These are phyloP conservation scores for Tylochromis polylepis DNA, from an alignment of 2,113 vertebrate species.

Conservation along the genomic window DNA sequence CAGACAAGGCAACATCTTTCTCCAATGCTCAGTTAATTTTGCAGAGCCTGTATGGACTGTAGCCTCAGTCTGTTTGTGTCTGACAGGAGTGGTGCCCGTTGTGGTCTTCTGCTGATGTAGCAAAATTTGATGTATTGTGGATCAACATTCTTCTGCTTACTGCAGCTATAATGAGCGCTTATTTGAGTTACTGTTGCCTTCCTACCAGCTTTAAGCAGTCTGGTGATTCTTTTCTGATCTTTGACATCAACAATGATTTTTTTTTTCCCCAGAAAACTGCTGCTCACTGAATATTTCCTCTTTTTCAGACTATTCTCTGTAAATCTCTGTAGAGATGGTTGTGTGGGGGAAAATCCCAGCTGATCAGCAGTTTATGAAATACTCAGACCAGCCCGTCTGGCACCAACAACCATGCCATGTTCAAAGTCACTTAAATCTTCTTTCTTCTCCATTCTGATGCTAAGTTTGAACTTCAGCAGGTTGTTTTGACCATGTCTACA, in stretches of 20 bases:
- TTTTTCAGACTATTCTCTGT: background rate
- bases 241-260: background rate
- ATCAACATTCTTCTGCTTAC: background rate
- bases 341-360: background rate
- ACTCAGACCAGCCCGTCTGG: background rate
- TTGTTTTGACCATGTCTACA: background rate
- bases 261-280: rapidly evolving
- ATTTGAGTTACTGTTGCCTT: background rate
- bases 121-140: background rate
- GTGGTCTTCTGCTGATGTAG: background rate
- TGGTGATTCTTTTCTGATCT: background rate
- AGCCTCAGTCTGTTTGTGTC: background rate
- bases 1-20: background rate
- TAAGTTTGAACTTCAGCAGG: background rate
- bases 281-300: rapidly evolving
- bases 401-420: background rate
- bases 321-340: background rate
- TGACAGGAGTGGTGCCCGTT: background rate
- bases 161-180: background rate
- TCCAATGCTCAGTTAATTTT: background rate
- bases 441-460: background rate
- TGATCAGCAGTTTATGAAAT: background rate
- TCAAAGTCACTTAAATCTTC: background rate
- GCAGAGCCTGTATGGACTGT: background rate
- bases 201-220: background rate